Evolutionary conservation across 2,797 vertebrate genomes (phyloP), one percentile per base, ranked within the genome.

Genomic region (Australoheros facetus): DNA sequence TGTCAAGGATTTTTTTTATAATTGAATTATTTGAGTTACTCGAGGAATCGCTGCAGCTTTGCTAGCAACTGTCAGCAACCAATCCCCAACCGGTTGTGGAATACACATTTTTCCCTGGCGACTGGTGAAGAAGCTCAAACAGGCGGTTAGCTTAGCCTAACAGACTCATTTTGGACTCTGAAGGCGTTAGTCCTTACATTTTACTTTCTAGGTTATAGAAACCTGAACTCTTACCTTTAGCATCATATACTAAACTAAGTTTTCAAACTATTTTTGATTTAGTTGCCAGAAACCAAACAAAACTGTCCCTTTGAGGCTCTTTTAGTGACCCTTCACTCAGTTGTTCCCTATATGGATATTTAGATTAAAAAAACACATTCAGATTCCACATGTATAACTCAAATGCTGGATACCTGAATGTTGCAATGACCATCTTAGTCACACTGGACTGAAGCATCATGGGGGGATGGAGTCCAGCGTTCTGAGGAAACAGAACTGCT

Each of bases 401-500:
- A 39, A 58, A 73, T 75, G 69, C 19, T 71, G 19, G 51, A 26
- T 19, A 64, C 19, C 60, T 42, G 53, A 62, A 60, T 37, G 39
- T 73, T 56, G 51, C 57, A 48, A 32, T 45, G 58, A 58, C 45
- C 51, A 0, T 16, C 26, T 32, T 71, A 84, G 59, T 85, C 79
- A 80, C 0, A 19, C 37, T 59, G 59, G 60, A 37, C 70, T 30
- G 54, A 77, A 81, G 34, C 75, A 30, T 53, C 64, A n/a, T 58
- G 54, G 74, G 64, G 37, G 53, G 55, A 42, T 12, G 48, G 74
- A 85, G 71, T 42, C 42, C 0, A 16, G 2, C 6, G 0, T 51
- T 51, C 45, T 51, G 45, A 77, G 62, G 82, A 79, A 76, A 71
- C 73, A 56, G 57, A 82, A 28, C 32, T 26, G 82, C 84, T 87